Percentiles rank a stretch among this genome's conserved stretches.
Conservation (phyloP, 1,140 invertebrate species). For the Diuraphis noxia region DNA sequence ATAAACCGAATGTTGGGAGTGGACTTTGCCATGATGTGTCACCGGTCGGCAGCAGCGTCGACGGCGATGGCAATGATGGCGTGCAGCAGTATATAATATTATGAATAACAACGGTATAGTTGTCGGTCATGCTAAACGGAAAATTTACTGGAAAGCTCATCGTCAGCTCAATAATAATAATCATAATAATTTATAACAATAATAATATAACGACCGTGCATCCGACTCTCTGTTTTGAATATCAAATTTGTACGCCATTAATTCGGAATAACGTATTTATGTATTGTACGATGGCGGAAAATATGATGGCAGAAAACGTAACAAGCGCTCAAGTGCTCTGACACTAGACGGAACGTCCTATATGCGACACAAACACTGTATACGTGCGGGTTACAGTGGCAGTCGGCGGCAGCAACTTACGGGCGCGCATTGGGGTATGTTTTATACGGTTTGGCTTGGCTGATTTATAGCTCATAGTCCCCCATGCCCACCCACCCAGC, state of each 20-base stretch:
- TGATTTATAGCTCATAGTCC: slow-evolving; percentile 29
- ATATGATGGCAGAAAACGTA: not conserved
- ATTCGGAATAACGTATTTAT: not conserved
- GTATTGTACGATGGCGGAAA: not conserved
- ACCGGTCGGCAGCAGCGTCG: not conserved
- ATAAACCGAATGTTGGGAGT: slow-evolving; percentile 5
- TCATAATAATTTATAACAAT: slow-evolving; percentile 25
- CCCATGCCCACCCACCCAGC: not conserved
- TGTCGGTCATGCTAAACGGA: slow-evolving; percentile 7
- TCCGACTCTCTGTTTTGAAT: slow-evolving; percentile 9
- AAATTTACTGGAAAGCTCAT: not conserved
- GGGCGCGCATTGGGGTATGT: not conserved
- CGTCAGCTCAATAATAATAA: not conserved
- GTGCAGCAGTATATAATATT: not conserved
- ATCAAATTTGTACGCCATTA: not conserved
- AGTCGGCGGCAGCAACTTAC: slow-evolving; percentile 9
- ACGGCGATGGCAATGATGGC: not conserved
- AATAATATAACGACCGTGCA: not conserved
- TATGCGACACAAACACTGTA: not conserved
- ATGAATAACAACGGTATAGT: not conserved
- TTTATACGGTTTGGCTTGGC: slow-evolving; percentile 23
- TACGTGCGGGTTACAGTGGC: not conserved
- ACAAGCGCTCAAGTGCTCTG: not conserved
- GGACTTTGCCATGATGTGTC: slow-evolving; percentile 19
- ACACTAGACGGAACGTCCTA: not conserved